These are phyloP conservation scores for Drosophila seguyi DNA, from an alignment of 1,140 invertebrate genomes.

Conservation along the genomic window DNA sequence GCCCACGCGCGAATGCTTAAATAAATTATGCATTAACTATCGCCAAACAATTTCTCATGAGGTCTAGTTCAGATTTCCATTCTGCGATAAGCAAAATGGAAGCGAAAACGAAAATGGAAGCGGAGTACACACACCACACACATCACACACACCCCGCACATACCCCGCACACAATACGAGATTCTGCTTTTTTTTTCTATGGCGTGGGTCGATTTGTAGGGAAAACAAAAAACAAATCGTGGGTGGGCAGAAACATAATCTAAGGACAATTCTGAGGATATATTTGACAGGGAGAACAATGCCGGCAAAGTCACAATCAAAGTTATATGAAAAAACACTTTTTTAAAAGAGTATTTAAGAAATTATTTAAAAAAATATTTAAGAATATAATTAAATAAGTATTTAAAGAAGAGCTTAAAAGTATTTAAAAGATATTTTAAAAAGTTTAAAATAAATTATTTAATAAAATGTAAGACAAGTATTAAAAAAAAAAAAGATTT, in stretches of 20 bases:
- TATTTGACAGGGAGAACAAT: neutral
- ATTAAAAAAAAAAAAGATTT: no score
- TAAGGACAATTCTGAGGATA: neutral
- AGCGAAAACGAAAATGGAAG: constrained; percentile 48
- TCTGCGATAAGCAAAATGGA: constrained; percentile 40
- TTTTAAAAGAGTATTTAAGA: no score
- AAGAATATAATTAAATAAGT: no score
- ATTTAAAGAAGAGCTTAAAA: no score
- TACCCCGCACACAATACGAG: constrained; percentile 18
- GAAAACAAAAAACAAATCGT: neutral
- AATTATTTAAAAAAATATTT: no score
- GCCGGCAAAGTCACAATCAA: neutral
- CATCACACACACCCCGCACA: constrained; percentile 16
- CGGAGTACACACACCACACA: constrained; percentile 15
- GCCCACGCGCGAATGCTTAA: constrained; percentile 11
- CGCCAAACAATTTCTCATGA: constrained; percentile 38
- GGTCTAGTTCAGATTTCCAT: constrained; percentile 41
- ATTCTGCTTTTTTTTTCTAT: neutral
- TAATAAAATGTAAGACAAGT: no score
- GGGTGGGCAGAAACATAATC: neutral
- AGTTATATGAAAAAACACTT: neutral
- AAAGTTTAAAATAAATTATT: no score
- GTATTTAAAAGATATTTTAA: no score
- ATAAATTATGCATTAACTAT: constrained; percentile 49
- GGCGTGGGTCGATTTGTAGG: constrained; percentile 1